Base-by-base conservation (phyloP, 2,888 invertebrate species). In the Rhogogaster chlorosoma region DNA sequence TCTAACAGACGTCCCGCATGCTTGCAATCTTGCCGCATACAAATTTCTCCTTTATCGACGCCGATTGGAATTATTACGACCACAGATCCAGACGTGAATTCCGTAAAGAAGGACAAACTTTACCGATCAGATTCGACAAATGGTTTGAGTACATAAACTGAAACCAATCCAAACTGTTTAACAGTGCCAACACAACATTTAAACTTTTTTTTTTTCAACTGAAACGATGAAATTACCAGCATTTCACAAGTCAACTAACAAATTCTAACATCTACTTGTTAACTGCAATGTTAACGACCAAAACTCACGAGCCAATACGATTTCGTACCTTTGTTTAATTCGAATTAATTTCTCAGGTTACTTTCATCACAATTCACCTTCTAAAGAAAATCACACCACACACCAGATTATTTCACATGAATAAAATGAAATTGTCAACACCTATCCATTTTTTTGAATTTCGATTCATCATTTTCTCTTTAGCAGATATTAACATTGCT, bases 41-140 rank as follows among this genome's bases (percentile, higher is more conserved):
- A 26, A 77, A 77, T 77, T 77, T 26, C 77, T 77, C 49, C 49
- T 49, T 77, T 53, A 77, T 49, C 77, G 77, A 77, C 53, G 49
- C 29, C 77, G 77, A 77, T 77, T 49, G 9, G 18, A 26, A 6
- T 77, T 75, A 49, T 49, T 15, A 49, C 77, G 29, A 26, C 15
- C 22, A 15, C 26, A 53, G 77, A 49, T n/a, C 29, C 29, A 0
- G 18, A 53, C 77, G 45, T 45, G 32, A 32, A 12, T 77, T 49
- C 22, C 49, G 29, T 45, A 49, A 77, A 29, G 6, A 9, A 45
- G 18, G 49, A 77, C 9, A 10, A n/a, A 38, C 29, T 70, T 29
- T 70, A 4, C 18, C 18, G 1, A 36, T 36, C 70, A 2, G 5
- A 70, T 29, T 32, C 18, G 32, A 32, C 32, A 18, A 61, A 29